Conservation (phyloP, 2,797 vertebrate species). For the Pempheris klunzingeri region DNA sequence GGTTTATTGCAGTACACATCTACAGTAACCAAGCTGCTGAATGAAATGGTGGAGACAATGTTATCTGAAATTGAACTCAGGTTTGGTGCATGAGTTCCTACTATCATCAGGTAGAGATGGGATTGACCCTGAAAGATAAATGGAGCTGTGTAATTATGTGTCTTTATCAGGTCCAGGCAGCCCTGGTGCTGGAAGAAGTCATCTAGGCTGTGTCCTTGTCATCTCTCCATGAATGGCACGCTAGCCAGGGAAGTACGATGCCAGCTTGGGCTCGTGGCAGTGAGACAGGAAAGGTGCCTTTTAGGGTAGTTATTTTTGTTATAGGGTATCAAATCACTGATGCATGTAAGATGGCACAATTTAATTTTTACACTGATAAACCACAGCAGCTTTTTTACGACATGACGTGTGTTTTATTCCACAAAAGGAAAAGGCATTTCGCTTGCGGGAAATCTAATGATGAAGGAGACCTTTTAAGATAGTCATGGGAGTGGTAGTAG, state of each 20-base stretch:
- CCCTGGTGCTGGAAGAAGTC: slow-evolving; percentile 64
- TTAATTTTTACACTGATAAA: slow-evolving; percentile 48
- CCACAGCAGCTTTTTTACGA: slow-evolving; percentile 32
- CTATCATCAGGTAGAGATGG: slow-evolving; percentile 77
- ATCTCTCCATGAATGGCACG: slow-evolving; percentile 67
- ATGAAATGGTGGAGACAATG: slow-evolving; percentile 79
- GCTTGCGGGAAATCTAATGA: not conserved
- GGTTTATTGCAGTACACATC: slow-evolving; percentile 55
- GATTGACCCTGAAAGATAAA: slow-evolving; percentile 83
- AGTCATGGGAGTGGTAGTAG: not conserved
- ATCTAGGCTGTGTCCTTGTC: slow-evolving; percentile 81
- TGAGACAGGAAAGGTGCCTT: slow-evolving; percentile 70
- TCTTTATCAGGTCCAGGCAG: slow-evolving; percentile 85
- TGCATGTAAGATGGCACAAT: slow-evolving; percentile 44
- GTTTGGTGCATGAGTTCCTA: slow-evolving; percentile 61
- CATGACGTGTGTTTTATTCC: slow-evolving; percentile 4
- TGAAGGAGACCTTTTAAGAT: slow-evolving; percentile 21
- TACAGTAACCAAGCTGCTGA: slow-evolving; percentile 57
- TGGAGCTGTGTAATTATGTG: slow-evolving; percentile 81
- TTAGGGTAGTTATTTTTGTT: slow-evolving; percentile 56
- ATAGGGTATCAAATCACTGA: slow-evolving; percentile 58
- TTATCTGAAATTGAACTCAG: slow-evolving; percentile 85
- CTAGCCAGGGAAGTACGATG: slow-evolving; percentile 47
- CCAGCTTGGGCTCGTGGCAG: slow-evolving; percentile 58
- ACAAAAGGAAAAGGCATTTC: slow-evolving; percentile 6